Percentiles rank a stretch among this genome's conserved stretches.
These are phyloP conservation scores for Otolemur crassicaudatus DNA, from an alignment of 2,797 vertebrate genomes.

Conservation along the genomic window DNA sequence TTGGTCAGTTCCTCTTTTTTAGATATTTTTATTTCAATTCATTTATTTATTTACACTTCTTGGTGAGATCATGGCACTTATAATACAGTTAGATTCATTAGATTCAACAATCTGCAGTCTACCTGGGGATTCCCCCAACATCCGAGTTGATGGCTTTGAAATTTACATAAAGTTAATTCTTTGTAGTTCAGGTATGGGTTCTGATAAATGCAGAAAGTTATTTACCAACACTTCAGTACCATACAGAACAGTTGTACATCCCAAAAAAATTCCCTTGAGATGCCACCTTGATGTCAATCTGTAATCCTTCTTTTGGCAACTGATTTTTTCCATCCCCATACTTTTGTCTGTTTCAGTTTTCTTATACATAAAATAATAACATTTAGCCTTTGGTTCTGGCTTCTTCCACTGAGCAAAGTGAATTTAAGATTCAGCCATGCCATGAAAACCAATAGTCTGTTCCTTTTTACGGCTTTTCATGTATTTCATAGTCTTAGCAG, in stretches of 20 bases:
- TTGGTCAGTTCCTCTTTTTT: neutral
- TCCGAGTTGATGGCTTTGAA: neutral
- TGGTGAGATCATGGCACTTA: neutral
- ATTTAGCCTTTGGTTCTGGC: neutral
- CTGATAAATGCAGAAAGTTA: neutral
- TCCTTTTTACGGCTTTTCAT: neutral
- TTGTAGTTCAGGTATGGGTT: neutral
- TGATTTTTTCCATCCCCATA: neutral
- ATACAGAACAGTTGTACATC: neutral
- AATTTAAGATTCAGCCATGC: neutral
- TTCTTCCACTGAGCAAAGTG: neutral
- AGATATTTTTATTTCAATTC: neutral
- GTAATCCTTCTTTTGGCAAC: neutral
- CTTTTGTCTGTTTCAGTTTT: neutral
- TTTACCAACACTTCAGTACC: neutral
- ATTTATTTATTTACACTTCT: neutral
- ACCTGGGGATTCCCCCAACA: neutral
- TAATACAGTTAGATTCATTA: neutral
- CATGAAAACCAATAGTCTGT: rapidly evolving
- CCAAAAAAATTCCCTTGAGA: neutral
- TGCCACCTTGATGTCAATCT: neutral
- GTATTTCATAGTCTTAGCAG: neutral
- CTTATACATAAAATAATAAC: neutral
- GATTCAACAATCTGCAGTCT: neutral
- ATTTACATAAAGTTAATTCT: neutral